Percentiles rank a stretch among this genome's conserved stretches.
Evolutionary conservation across 2,888 invertebrate species (phyloP).

Genomic region (Macrophya annulata): DNA sequence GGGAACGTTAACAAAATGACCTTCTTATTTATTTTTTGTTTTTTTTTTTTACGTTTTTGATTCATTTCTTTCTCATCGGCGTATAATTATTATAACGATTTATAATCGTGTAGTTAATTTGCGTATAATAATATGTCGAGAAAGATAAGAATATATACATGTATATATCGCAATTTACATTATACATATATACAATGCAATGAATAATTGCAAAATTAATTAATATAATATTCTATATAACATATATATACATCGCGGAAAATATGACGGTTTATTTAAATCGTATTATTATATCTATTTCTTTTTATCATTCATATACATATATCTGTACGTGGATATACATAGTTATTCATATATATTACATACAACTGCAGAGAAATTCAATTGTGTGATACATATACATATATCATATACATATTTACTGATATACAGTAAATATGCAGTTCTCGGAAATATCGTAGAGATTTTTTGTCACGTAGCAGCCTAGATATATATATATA

Average conservation of each 20-base stretch:
- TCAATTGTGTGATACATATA: not conserved
- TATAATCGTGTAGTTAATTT: too few species aligned
- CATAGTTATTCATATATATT: not conserved
- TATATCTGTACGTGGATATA: not conserved
- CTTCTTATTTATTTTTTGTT: too few species aligned
- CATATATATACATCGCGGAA: not conserved
- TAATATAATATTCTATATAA: too few species aligned
- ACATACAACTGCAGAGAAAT: not conserved
- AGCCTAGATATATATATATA: not conserved
- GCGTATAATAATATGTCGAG: too few species aligned
- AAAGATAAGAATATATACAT: too few species aligned
- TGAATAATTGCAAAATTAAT: too few species aligned
- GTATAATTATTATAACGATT: too few species aligned
- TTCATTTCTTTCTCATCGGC: not conserved
- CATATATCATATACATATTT: not conserved
- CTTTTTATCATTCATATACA: not conserved
- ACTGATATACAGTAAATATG: not conserved
- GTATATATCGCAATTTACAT: too few species aligned
- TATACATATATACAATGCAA: too few species aligned
- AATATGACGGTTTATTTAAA: not conserved
- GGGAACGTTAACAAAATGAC: not conserved
- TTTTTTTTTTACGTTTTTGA: too few species aligned
- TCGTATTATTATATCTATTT: conserved; percentile 10
- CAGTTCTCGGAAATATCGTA: not conserved
- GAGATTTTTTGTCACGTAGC: not conserved